Evolutionary conservation across 2,888 invertebrate species (phyloP).

Genomic region (Chydorus sphaericus): DNA sequence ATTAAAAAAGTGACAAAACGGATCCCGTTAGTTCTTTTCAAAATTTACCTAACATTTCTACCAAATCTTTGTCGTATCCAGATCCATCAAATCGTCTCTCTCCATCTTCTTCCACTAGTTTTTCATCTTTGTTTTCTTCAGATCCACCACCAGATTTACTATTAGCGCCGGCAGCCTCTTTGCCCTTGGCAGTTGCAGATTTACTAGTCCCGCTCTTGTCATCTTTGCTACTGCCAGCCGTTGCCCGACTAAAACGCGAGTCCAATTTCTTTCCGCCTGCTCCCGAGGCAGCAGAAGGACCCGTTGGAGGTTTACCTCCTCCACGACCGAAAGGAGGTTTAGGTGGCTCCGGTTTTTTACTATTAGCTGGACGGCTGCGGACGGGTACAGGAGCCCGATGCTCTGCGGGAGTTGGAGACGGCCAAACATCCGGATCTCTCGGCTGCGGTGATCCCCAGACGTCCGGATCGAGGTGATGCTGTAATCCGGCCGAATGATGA

Average conservation of each 20-base stretch:
- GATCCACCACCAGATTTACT: slow-evolving; percentile 5
- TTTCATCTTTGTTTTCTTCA: slow-evolving; percentile 33
- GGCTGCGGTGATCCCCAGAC: slow-evolving; percentile 36
- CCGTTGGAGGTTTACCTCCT: slow-evolving; percentile 5
- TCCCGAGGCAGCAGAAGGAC: not conserved
- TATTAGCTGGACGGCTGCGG: slow-evolving; percentile 11
- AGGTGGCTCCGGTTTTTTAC: not conserved
- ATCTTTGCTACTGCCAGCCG: slow-evolving; percentile 10
- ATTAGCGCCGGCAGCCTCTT: slow-evolving; percentile 14
- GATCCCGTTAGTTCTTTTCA: too few species aligned
- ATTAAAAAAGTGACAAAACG: not conserved
- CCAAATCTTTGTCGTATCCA: slow-evolving; percentile 74
- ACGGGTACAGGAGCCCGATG: slow-evolving; percentile 33
- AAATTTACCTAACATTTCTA: slow-evolving; percentile 63
- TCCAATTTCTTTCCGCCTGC: not conserved
- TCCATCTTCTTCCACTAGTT: slow-evolving; percentile 40
- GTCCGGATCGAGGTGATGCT: slow-evolving; percentile 35
- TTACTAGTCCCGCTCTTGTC: slow-evolving; percentile 13
- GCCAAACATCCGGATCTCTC: slow-evolving; percentile 75
- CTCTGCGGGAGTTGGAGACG: slow-evolving; percentile 61
- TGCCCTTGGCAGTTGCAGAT: slow-evolving; percentile 6
- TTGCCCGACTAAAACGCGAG: not conserved
- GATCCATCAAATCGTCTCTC: slow-evolving; percentile 68
- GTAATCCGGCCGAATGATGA: too few species aligned
- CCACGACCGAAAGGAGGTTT: slow-evolving; percentile 9